Percentiles rank a stretch among this genome's conserved stretches.
phyloP scores from a whole-genome alignment of 1,140 invertebrate genomes.

The Cotesia chilonis region DNA sequence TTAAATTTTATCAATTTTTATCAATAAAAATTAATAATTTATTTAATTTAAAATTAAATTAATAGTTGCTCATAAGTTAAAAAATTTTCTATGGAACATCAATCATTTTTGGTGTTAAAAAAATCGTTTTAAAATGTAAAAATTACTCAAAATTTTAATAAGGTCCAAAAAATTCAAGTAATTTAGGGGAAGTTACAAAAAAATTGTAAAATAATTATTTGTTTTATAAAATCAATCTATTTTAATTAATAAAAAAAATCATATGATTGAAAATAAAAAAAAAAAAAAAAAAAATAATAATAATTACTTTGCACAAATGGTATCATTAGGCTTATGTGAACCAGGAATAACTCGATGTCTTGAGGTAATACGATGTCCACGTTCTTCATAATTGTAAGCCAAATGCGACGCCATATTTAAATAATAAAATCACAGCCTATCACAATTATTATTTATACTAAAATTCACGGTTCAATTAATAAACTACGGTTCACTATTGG shows the following conservation, averaged over 20 bases:
- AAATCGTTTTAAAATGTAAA: too few relatives aligned
- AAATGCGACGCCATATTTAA: conserved; percentile 56
- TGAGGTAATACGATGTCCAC: conserved; percentile 53
- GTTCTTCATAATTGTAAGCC: conserved; percentile 59
- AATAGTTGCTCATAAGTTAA: too few relatives aligned
- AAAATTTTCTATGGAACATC: too few relatives aligned
- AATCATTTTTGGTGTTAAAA: too few relatives aligned
- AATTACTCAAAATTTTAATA: too few relatives aligned
- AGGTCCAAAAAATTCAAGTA: too few relatives aligned
- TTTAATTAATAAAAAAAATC: conserved; percentile 1
- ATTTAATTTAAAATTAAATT: too few relatives aligned
- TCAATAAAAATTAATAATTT: too few relatives aligned
- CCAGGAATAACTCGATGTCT: conserved; percentile 52
- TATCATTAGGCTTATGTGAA: conserved; percentile 54
- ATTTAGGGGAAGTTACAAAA: too few relatives aligned
- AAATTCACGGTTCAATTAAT: neutral
- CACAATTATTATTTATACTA: conserved; percentile 18
- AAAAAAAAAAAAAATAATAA: conserved; percentile 14
- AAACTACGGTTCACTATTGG: neutral
- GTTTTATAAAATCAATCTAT: too few relatives aligned
- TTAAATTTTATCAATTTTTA: too few relatives aligned
- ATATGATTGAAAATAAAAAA: neutral
- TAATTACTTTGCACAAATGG: conserved; percentile 58
- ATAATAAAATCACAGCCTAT: conserved; percentile 19
- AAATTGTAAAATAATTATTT: too few relatives aligned